Evolutionary conservation across 64 coral and sea anemone genomes (phyloP), one percentile per base, ranked within the genome.

Genomic region (Acropora yongei): DNA sequence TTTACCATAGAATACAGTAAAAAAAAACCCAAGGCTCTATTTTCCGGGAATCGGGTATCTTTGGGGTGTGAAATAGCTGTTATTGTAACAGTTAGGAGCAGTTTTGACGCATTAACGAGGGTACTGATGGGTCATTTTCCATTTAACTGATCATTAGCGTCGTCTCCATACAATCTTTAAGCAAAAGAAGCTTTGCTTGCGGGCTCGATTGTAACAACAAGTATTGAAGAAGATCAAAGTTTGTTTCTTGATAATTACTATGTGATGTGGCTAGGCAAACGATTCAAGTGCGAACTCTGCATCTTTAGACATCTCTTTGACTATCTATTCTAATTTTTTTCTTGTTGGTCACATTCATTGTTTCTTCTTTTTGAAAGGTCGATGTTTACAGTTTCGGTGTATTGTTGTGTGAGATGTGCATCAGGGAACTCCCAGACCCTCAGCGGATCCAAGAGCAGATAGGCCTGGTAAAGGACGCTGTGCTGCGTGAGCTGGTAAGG

Each of bases 351-450:
- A 30, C 17, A 8, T 13, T 55, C 12, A 4, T 47, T 17, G 3
- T 46, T 49, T 19, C 41, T 1, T 40, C 74, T 84, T 9, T 49
- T 3, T 41, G 11, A 16, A 44, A 96, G 94, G 94, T 81, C 3
- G 94, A 96, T 84, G 90, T 96, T 16, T 96, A 88, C 69, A 96
- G 94, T 79, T 98, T 93, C 78, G 96, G 96, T 16, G 48, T 98
- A 80, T 88, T 98, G 2, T 61, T 98, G 41, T 98, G 96, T 18
- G 96, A 98, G 77, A 95, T 98, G 96, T 95, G 90, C 40, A 95
- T 95, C 67, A 87, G 96, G 53, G 96, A 98, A 63, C 76, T 98
- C 78, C 96, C 96, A 20, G 96, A 90, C 39, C 93, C 96, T 3
- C 87, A 90, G 74, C 96, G 93, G 77, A 98, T 88, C 60, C 75